phyloP scores from a whole-genome alignment of 2,888 invertebrate species.

The Pomacea canaliculata region DNA sequence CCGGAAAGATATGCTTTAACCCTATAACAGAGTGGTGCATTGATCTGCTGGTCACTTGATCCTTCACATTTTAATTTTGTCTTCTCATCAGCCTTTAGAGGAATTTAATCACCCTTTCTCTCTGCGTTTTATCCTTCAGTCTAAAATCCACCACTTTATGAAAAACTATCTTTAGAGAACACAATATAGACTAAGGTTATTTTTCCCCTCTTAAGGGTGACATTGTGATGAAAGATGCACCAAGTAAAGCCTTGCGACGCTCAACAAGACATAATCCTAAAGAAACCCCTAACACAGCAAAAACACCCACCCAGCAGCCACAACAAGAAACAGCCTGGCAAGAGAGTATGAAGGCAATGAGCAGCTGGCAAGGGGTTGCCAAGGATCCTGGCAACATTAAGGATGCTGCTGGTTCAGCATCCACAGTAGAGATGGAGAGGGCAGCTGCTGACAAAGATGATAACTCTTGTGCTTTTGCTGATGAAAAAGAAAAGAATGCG shows the following conservation, averaged over 20 bases:
- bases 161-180: too few species aligned
- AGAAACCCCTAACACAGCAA: not conserved
- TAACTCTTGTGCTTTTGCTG: too few species aligned
- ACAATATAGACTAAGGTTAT: too few species aligned
- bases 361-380: not conserved
- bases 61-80: too few species aligned
- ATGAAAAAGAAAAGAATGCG: too few species aligned
- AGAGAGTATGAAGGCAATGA: constrained; percentile 16
- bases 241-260: constrained; percentile 38
- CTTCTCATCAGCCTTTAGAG: too few species aligned
- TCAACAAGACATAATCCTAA: constrained; percentile 31
- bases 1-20: too few species aligned
- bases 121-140: too few species aligned
- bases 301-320: constrained; percentile 5
- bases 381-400: not conserved
- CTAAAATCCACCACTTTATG: too few species aligned
- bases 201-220: constrained; percentile 36
- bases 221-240: constrained; percentile 40
- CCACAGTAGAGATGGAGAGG: not conserved
- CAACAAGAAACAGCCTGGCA: constrained; percentile 3
- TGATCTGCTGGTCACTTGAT: too few species aligned
- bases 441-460: not conserved
- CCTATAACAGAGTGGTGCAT: too few species aligned
- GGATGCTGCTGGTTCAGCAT: constrained; percentile 5
- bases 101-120: too few species aligned